Evolutionary conservation across 2,113 vertebrate species (phyloP).

Genomic region (Zootoca vivipara): DNA sequence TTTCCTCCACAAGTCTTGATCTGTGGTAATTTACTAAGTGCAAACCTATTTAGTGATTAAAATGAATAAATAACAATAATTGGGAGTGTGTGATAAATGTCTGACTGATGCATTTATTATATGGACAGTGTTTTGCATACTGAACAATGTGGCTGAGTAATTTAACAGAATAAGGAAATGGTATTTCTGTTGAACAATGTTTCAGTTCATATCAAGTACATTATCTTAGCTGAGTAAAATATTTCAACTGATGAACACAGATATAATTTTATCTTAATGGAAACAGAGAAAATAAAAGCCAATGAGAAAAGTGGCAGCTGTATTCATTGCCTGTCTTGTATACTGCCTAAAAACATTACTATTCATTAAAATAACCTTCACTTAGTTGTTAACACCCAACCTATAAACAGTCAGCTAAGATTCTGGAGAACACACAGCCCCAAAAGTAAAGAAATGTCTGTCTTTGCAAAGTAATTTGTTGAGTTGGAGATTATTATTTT

Average conservation of each 20-base stretch:
- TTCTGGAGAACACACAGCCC: slow-evolving; percentile 75
- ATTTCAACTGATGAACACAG: not conserved
- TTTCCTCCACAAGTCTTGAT: not conserved
- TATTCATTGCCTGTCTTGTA: slow-evolving; percentile 79
- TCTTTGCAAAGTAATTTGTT: slow-evolving; percentile 99
- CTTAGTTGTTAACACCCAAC: slow-evolving; percentile 84
- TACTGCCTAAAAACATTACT: slow-evolving; percentile 84
- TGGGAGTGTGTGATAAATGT: not conserved
- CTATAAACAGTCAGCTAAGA: slow-evolving; percentile 92
- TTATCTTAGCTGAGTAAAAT: slow-evolving; percentile 3
- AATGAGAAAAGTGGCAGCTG: slow-evolving; percentile 61
- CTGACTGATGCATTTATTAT: not conserved
- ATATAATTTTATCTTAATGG: slow-evolving; percentile 56
- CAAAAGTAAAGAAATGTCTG: slow-evolving; percentile 84
- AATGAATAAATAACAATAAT: not conserved
- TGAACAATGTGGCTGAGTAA: not conserved
- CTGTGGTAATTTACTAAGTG: not conserved
- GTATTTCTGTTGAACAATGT: not conserved
- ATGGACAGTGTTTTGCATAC: not conserved
- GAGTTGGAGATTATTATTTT: slow-evolving; percentile 99
- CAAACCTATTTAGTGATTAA: not conserved
- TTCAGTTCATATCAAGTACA: not conserved
- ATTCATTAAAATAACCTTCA: slow-evolving; percentile 98
- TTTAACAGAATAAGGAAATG: slow-evolving; percentile 27
- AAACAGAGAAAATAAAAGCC: slow-evolving; percentile 43